phyloP scores from a whole-genome alignment of 2,888 invertebrate genomes.

The Diplazon laetatorius region DNA sequence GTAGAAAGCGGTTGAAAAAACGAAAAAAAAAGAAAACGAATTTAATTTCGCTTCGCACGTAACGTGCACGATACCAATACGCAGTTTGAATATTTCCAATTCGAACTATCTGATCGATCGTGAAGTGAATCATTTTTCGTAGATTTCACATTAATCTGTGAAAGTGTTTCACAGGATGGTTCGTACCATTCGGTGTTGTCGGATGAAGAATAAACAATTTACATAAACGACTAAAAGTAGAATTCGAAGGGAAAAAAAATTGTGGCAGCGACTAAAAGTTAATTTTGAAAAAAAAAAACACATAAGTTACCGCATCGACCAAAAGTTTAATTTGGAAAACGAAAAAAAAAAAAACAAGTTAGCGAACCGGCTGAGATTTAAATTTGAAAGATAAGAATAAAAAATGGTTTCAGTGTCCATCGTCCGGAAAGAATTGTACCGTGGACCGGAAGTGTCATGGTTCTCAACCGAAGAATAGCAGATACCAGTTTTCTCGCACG shows the following conservation, averaged over 20 bases:
- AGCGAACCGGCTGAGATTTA: too few species aligned
- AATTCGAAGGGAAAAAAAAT: too few species aligned
- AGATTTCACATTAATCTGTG: not conserved
- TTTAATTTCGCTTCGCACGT: slow-evolving; percentile 39
- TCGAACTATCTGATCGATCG: not conserved
- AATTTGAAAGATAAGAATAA: not conserved
- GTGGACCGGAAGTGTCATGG: slow-evolving; percentile 64
- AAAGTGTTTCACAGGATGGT: too few species aligned
- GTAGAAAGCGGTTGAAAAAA: slow-evolving; percentile 40
- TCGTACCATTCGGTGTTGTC: too few species aligned
- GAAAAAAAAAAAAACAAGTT: not conserved
- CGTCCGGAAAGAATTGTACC: slow-evolving; percentile 39
- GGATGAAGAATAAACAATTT: too few species aligned
- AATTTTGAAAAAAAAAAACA: too few species aligned
- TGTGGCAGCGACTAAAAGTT: too few species aligned
- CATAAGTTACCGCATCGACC: too few species aligned
- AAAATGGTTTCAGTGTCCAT: slow-evolving; percentile 45
- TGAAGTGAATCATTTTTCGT: not conserved
- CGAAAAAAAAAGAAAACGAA: too few species aligned
- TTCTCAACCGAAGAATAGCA: slow-evolving; percentile 66
- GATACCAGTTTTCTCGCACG: slow-evolving; percentile 60
- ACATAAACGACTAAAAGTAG: too few species aligned
- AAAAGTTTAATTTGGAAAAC: too few species aligned
- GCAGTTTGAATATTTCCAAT: not conserved
- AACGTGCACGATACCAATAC: slow-evolving; percentile 45